A percentile compares a stretch with the other conserved stretches of the same genome.
Evolutionary conservation across 1,140 invertebrate species (phyloP).

Genomic region (Temnothorax nylanderi): DNA sequence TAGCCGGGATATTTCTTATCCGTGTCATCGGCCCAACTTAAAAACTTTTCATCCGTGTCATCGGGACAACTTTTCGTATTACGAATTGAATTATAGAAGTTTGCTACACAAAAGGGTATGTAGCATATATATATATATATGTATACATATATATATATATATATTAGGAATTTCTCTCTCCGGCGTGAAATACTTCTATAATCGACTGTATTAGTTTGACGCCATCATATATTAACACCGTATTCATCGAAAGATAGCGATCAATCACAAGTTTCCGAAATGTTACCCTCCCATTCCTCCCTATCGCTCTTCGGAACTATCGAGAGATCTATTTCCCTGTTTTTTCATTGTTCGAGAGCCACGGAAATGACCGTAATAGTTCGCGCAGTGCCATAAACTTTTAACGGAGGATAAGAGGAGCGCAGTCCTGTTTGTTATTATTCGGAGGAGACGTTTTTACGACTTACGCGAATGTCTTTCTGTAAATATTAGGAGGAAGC

Average conservation of each 20-base stretch:
- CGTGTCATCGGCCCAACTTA: constrained; percentile 35
- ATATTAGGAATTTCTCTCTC: background rate
- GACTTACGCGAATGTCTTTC: constrained; percentile 61
- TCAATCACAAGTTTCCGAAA: background rate
- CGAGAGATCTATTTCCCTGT: background rate
- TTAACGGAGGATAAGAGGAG: constrained; percentile 28
- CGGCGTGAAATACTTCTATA: background rate
- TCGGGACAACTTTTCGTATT: constrained; percentile 46
- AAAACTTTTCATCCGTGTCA: constrained; percentile 53
- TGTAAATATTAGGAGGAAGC: constrained; percentile 73
- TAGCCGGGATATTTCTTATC: constrained; percentile 24
- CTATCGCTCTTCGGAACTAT: background rate
- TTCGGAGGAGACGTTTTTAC: constrained; percentile 49
- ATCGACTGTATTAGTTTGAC: constrained; percentile 19
- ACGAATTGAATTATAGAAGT: constrained; percentile 25
- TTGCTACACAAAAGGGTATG: background rate
- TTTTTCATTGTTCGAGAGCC: constrained; percentile 7
- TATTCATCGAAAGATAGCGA: background rate
- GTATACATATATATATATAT: background rate
- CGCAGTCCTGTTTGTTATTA: constrained; percentile 55
- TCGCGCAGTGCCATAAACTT: constrained; percentile 14
- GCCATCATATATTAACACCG: constrained; percentile 3
- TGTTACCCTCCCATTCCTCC: background rate
- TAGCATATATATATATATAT: background rate
- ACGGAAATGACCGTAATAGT: constrained; percentile 26